Base-by-base conservation (phyloP, 2,888 invertebrate genomes). In the Stictocephala bisonia region DNA sequence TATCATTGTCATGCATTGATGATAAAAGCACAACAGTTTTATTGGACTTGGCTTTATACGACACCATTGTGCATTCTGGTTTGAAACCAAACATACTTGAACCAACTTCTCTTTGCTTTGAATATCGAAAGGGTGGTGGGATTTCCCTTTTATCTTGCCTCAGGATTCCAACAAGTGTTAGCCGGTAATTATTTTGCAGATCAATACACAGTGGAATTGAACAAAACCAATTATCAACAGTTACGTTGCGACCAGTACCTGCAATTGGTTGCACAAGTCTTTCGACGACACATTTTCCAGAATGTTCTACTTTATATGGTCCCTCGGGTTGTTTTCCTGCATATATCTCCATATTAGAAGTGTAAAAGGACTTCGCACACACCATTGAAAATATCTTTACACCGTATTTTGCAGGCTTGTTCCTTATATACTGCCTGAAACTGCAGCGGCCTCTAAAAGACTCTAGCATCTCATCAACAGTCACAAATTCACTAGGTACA, bases 191-290 rank as follows among this genome's bases (percentile, higher is more conserved):
- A 11, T 35, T n/a, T 35, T 76, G 35, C 31, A 82, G 78, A 66
- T 79, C 76, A 29, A 75, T 68, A 13, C 75, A 70, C 74, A 81
- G 70, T 11, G 79, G 78, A 15, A 80, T 74, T 76, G 79, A 79
- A 41, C 80, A 79, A 48, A 79, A 82, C 80, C 80, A 81, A 77
- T 79, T 79, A 53, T 79, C 79, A 26, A 76, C 70, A 1, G 79
- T 82, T n/a, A 81, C 73, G 70, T 81, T 81, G n/a, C 79, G 60
- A 20, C 73, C 72, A 7, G 75, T 75, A 75, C 78, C 77, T 67
- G 78, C 79, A 72, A 82, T 81, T n/a, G n/a, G 78, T 44, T 66
- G 41, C 9, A 77, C 72, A 35, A 79, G 27, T 24, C 77, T 70
- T 64, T 78, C 74, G 15, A 81, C 80, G 56, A 81, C 79, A 69